These are phyloP conservation scores for Seriola rivoliana DNA, from an alignment of 2,113 vertebrate species.

Conservation along the genomic window DNA sequence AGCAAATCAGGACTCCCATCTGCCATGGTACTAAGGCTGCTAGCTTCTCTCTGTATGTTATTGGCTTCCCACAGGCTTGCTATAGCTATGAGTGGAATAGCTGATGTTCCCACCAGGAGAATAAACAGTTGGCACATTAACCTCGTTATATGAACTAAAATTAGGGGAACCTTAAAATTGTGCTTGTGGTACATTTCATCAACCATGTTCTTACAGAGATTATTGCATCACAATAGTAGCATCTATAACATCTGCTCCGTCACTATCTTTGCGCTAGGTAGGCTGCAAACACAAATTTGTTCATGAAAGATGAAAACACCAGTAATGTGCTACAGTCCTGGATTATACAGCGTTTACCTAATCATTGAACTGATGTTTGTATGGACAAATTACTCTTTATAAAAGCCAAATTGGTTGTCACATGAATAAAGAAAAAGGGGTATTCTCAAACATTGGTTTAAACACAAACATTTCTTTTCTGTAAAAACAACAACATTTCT, in stretches of 20 bases:
- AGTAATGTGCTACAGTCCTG: background rate
- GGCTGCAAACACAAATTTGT: background rate
- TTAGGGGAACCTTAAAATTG: slow-evolving; percentile 12
- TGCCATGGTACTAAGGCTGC: slow-evolving; percentile 50
- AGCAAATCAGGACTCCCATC: slow-evolving; percentile 77
- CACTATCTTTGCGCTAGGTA: no score
- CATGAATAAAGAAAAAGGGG: no score
- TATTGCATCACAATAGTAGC: background rate
- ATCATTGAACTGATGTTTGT: background rate
- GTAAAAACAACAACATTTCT: background rate
- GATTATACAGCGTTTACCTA: background rate
- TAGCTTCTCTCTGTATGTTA: slow-evolving; percentile 57
- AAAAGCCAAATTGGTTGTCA: background rate
- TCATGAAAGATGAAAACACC: no score
- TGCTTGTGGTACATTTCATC: background rate
- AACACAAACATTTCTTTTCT: background rate
- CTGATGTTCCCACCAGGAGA: slow-evolving; percentile 48
- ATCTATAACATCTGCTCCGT: no score
- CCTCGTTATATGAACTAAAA: slow-evolving; percentile 41
- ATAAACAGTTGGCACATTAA: slow-evolving; percentile 55
- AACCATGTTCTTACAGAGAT: background rate
- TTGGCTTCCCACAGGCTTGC: slow-evolving; percentile 51
- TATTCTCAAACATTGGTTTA: no score
- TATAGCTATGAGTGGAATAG: slow-evolving; percentile 64
- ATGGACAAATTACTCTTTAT: background rate